phyloP scores from a whole-genome alignment of 2,113 vertebrate species.

The Sclerurus mexicanus region DNA sequence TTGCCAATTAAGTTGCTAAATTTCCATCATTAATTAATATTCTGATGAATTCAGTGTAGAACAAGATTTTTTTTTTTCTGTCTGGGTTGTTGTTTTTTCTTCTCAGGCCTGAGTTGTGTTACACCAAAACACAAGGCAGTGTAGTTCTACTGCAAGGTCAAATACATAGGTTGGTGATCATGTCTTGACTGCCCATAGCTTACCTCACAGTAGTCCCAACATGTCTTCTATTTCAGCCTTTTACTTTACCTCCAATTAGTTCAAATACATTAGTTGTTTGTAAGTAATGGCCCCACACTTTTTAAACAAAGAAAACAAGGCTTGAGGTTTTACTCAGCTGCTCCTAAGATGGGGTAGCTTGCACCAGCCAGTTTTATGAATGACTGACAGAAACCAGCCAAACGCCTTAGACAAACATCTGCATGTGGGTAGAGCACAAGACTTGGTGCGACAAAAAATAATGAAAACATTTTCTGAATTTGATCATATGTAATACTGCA shows the following conservation, averaged over 20 bases:
- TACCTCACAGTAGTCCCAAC: neutral
- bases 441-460: neutral
- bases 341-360: neutral
- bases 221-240: neutral
- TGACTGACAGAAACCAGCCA: neutral
- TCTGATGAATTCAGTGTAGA: constrained; percentile 8
- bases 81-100: neutral
- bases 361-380: neutral
- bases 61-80: neutral
- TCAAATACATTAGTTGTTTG: neutral
- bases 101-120: neutral
- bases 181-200: neutral
- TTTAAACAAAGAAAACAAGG: neutral
- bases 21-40: constrained; percentile 5
- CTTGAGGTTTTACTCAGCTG: neutral
- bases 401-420: neutral
- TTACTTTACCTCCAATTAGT: neutral
- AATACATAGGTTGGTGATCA: neutral
- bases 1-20: constrained; percentile 13
- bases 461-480: neutral
- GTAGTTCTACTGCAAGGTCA: neutral
- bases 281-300: neutral
- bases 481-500: neutral
- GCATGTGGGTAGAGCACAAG: neutral
- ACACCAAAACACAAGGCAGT: neutral